Evolutionary conservation across 2,113 vertebrate genomes (phyloP), one percentile per base, ranked within the genome.

Genomic region (Fulmarus glacialis): DNA sequence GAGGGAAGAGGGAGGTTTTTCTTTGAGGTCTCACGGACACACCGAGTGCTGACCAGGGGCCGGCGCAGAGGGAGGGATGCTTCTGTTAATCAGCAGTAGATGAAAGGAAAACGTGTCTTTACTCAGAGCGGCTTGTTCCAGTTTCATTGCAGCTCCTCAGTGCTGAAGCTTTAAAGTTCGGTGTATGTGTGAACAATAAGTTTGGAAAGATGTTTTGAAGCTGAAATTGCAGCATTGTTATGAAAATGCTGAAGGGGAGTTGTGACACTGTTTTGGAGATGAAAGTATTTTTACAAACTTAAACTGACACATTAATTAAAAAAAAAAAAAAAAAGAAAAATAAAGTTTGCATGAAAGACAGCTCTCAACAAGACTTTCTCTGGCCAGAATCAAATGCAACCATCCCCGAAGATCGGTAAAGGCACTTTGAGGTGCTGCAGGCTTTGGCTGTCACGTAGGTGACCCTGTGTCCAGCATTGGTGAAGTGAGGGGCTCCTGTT

Each of bases 211-310:
- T 67, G 93, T 96, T 95, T 94, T 95, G 95, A 94, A 97, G 95
- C 34, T 14, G 15, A 17, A 93, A 75, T 94, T 2, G 58, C 71
- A 89, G 97, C 92, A 95, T 97, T 97, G 95, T 96, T 97, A 93
- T 85, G 84, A 96, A 97, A 90, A 95, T 94, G 95, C 95, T 96
- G 97, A 93, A 97, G 95, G 93, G 97, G 85, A 95, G 74, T 93
- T 68, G 82, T 95, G 95, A 96, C 82, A 87, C 95, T 91, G 75
- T 92, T 96, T 73, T 94, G 95, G 87, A 94, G 96, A 97, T 97
- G 58, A 95, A 97, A 97, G 93, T 82, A 36, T 36, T 97, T 91
- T 87, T 93, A 36, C 89, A 87, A 75, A 59, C 90, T 95, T 96
- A 94, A 96, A 94, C 53, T 97, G 96, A 90, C 95, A 91, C 87